Percentiles rank a stretch among this genome's conserved stretches.
These are phyloP conservation scores for Eleginops maclovinus DNA, from an alignment of 2,113 vertebrate genomes.

Conservation along the genomic window DNA sequence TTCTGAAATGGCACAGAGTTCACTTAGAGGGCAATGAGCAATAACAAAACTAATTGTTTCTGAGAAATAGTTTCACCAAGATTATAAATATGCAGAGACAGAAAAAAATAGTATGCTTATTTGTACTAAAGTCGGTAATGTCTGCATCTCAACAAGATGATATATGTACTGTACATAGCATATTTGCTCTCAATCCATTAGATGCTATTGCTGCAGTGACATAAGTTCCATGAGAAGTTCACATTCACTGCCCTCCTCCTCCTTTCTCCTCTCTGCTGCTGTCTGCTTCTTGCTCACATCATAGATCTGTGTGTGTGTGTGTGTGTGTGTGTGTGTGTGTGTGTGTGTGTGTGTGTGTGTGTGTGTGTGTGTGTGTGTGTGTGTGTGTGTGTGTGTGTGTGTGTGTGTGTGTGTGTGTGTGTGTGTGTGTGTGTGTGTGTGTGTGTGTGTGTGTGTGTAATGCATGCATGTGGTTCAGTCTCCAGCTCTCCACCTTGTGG, in stretches of 20 bases:
- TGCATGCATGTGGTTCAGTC: too few species aligned
- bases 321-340: slow-evolving; percentile 23
- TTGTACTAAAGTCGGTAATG: too few species aligned
- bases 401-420: slow-evolving; percentile 11
- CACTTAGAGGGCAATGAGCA: background rate
- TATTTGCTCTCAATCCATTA: background rate
- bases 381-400: background rate
- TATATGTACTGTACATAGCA: background rate
- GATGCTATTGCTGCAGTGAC: slow-evolving; percentile 33
- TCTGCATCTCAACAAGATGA: background rate
- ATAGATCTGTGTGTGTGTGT: background rate
- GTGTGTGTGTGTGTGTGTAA: background rate
- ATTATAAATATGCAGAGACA: too few species aligned
- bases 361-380: slow-evolving; percentile 20
- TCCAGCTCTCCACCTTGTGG: slow-evolving; percentile 84
- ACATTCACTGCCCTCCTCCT: background rate
- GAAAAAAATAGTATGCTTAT: too few species aligned
- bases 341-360: slow-evolving; percentile 8
- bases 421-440: slow-evolving; percentile 20
- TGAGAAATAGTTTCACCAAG: too few species aligned
- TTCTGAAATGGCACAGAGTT: background rate
- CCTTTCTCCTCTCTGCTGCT: background rate
- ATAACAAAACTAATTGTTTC: background rate
- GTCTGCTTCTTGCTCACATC: background rate
- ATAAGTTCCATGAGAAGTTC: background rate